Evolutionary conservation across 2,113 vertebrate species (phyloP).

Genomic region (Lasiurus cinereus): DNA sequence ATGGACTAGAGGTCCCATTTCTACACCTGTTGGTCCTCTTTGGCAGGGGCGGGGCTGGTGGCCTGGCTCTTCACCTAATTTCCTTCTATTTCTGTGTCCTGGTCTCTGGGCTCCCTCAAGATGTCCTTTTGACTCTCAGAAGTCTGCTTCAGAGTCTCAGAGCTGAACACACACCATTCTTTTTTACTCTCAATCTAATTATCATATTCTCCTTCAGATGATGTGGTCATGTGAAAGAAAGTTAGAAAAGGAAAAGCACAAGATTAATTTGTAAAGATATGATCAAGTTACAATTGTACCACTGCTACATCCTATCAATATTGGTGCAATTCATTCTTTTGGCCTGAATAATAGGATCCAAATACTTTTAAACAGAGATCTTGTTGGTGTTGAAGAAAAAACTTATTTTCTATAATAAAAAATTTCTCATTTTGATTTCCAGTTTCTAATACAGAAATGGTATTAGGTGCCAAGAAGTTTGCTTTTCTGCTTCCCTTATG

Average conservation of each 20-base stretch:
- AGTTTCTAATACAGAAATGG: not conserved
- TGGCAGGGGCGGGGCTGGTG: not conserved
- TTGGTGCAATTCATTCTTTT: not conserved
- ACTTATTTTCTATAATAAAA: slow-evolving; percentile 34
- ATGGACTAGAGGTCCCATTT: not conserved
- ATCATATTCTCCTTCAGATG: not conserved
- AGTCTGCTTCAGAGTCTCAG: not conserved
- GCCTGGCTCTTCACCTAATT: not conserved
- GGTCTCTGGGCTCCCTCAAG: not conserved
- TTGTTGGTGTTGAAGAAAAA: slow-evolving; percentile 12
- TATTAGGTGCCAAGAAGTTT: not conserved
- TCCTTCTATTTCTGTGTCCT: not conserved
- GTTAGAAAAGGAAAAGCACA: not conserved
- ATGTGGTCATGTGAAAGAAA: not conserved
- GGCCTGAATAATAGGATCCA: slow-evolving; percentile 25
- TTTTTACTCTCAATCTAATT: slow-evolving; percentile 25
- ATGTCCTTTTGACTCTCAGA: slow-evolving; percentile 1
- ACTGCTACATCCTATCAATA: not conserved
- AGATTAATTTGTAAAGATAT: slow-evolving; percentile 49
- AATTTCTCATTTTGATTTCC: slow-evolving; percentile 53
- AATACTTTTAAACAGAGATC: slow-evolving; percentile 12
- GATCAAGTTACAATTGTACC: not conserved
- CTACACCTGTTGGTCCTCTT: not conserved
- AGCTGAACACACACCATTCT: not conserved
- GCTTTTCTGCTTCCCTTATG: slow-evolving; percentile 9